Conservation (phyloP, 2,797 vertebrate species). For the Erpetoichthys calabaricus region DNA sequence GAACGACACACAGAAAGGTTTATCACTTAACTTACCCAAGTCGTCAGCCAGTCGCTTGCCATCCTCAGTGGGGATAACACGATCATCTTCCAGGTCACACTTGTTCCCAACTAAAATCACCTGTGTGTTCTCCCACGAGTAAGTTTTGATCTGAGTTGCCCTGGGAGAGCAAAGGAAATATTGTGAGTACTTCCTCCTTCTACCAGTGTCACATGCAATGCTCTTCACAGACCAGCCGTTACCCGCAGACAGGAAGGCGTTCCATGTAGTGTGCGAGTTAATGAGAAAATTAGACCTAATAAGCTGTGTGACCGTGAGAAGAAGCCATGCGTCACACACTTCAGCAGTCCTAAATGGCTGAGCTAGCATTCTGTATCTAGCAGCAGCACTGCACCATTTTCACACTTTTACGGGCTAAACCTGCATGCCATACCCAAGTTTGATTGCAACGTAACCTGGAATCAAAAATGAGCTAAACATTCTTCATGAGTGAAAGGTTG, state of each 20-base stretch:
- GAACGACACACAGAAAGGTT: too few species aligned
- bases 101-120: conserved; percentile 85
- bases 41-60: conserved; percentile 66
- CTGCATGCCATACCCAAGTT: too few species aligned
- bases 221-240: neutral
- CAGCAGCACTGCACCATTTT: too few species aligned
- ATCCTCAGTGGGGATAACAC: conserved; percentile 65
- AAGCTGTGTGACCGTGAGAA: too few species aligned
- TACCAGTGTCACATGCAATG: neutral
- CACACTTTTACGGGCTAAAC: too few species aligned
- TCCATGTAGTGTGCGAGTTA: neutral
- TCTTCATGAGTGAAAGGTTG: too few species aligned
- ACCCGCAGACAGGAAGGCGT: neutral
- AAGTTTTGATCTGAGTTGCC: conserved; percentile 87
- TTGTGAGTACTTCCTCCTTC: neutral
- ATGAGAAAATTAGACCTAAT: too few species aligned
- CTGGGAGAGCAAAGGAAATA: conserved; percentile 28
- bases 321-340: too few species aligned
- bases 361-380: too few species aligned
- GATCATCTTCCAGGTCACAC: conserved; percentile 77
- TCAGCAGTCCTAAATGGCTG: too few species aligned
- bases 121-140: conserved; percentile 85
- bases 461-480: too few species aligned
- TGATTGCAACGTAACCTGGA: too few species aligned
- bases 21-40: conserved; percentile 46